Percentiles rank a stretch among this genome's conserved stretches.
These are phyloP conservation scores for Synergus laeviventris DNA, from an alignment of 2,888 invertebrate species.

Conservation along the genomic window DNA sequence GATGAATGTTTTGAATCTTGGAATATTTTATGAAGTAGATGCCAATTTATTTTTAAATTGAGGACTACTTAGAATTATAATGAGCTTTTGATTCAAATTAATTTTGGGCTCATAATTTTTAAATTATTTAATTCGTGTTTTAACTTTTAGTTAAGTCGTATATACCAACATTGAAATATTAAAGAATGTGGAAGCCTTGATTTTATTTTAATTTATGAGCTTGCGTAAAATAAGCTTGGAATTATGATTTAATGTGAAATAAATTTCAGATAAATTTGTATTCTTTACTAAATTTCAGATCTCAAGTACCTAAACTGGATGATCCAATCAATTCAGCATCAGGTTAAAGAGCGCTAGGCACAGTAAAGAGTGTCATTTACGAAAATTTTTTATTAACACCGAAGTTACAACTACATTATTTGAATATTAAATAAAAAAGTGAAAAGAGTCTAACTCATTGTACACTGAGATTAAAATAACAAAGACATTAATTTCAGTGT, in stretches of 20 bases:
- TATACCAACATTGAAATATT: background rate
- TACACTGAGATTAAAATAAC: constrained; percentile 8
- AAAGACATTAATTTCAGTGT: background rate
- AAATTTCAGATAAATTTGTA: constrained; percentile 10
- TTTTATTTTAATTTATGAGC: background rate
- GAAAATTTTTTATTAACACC: background rate
- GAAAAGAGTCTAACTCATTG: background rate
- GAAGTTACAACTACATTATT: background rate
- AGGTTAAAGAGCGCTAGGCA: background rate
- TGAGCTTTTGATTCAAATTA: background rate
- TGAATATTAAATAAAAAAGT: background rate
- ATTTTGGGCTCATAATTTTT: background rate
- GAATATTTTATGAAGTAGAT: background rate
- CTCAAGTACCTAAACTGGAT: constrained; percentile 22
- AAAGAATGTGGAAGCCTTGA: background rate
- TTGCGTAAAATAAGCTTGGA: background rate
- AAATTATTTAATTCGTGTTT: background rate
- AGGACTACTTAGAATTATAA: background rate
- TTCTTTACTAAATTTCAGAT: constrained; percentile 17
- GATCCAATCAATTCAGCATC: background rate
- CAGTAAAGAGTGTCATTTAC: background rate
- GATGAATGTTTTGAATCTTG: background rate
- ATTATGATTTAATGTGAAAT: background rate
- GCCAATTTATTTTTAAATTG: background rate
- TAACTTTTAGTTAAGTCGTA: no score